Base-by-base conservation (phyloP, 2,797 vertebrate species). In the Sternarchorhynchus goeldii region DNA sequence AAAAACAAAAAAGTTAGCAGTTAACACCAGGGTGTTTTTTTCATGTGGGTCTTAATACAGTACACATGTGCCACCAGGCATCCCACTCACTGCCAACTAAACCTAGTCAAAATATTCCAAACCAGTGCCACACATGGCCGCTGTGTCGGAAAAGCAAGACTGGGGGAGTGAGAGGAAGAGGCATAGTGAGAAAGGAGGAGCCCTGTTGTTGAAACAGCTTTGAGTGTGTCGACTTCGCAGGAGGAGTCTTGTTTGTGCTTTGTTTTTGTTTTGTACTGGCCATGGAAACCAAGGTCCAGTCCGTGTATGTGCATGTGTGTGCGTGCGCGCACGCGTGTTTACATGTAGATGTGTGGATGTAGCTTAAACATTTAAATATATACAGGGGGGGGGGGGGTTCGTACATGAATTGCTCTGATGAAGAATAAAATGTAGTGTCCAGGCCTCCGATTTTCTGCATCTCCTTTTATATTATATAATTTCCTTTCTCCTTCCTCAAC, bases 281-380 rank as follows among this genome's bases (percentile, higher is more conserved):
- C 76, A 57, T 81, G 34, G 63, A 73, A 78, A 58, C 62, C 25
- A 41, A 75, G 57, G 45, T 72, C 82, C 83, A 75, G 75, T 80
- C 72, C 59, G 57, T 64, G 75, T 78, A 53, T 6, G 32, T 36
- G 65, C 64, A 20, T 74, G 58, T 56, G 29, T 58, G 64, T 71
- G 50, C 57, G n/a, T n/a, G 25, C 32, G 5, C 63, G 50, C 66
- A 25, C 25, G 25, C 25, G 25, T 77, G 56, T 41, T 39, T 59
- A 50, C 66, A 34, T 62, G 60, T 39, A 18, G 34, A 29, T 16
- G 6, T 55, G 62, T 50, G 55, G 39, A 79, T 41, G 53, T 59
- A 81, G 62, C 60, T 79, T 80, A 57, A 83, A 69, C 2, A 73
- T 80, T 81, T 68, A 72, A 87, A 87, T 77, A 88, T 87, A 85